Base-by-base conservation (phyloP, 2,797 vertebrate genomes). In the Helarctos malayanus region DNA sequence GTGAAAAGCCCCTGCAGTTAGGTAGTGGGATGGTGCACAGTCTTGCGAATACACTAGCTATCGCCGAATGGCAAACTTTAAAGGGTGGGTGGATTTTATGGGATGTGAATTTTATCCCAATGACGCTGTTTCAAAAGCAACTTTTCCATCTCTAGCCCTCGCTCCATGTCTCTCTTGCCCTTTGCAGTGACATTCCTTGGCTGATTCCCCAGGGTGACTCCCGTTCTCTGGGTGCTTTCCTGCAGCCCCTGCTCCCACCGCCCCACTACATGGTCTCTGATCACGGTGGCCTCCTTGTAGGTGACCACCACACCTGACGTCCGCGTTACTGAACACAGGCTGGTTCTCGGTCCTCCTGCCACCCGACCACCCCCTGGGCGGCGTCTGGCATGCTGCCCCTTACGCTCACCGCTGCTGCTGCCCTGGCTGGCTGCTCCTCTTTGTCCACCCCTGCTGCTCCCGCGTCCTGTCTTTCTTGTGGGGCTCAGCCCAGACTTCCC, bases 181-280 rank as follows among this genome's bases (percentile, higher is more conserved):
- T 38, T 76, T 61, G 80, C 29, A 14, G 14, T 27, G 14, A 68
- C 19, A 41, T n/a, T n/a, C 90, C 63, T 81, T n/a, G 11, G 71
- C 59, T 73, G 69, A 71, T 41, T 68, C 2, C 0, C 41, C 38
- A n/a, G 1, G 41, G 1, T 29, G 32, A 47, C 5, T 65, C 35
- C 14, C 16, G 0, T 21, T 25, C 35, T 75, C 52, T 38, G 1
- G 0, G 18, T 1, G 16, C 14, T 57, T 49, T 49, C n/a, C 52
- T 2, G 65, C 13, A 52, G 49, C 25, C 21, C n/a, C 65, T 86
- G 87, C 49, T 35, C 16, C 9, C 18, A 14, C 15, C n/a, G 16
- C 0, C 10, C 32, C 21, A 7, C n/a, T 32, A 41, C 19, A 19
- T 2, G 52, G 19, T 21, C 35, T 49, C 56, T 38, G 19, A 1